Percentiles rank a stretch among this genome's conserved stretches.
These are phyloP conservation scores for Lepidotrigona ventralis DNA, from an alignment of 1,140 invertebrate genomes.

Conservation along the genomic window DNA sequence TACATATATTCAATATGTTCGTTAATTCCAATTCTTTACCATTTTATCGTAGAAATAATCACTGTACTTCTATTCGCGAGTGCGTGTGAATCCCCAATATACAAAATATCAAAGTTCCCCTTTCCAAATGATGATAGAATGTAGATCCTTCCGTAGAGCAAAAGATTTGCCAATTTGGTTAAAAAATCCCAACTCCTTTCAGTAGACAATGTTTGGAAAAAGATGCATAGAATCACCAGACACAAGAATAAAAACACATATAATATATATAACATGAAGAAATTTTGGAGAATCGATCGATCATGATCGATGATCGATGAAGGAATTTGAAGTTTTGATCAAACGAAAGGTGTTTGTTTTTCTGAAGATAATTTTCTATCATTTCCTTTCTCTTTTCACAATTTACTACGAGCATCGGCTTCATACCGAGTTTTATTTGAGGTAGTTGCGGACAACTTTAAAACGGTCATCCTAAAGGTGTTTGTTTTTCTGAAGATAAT, in stretches of 20 bases:
- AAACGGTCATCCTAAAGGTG: conserved; percentile 44
- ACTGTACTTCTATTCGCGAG: background rate
- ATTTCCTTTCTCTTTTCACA: background rate
- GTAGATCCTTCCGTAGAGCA: background rate
- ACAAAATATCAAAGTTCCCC: conserved; percentile 3
- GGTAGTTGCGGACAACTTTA: conserved; percentile 51
- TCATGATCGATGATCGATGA: background rate
- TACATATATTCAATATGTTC: background rate
- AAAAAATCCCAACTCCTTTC: conserved; percentile 14
- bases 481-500: conserved; percentile 34
- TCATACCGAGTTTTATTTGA: conserved; percentile 55
- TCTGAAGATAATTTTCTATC: conserved; percentile 34
- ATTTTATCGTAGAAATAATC: background rate
- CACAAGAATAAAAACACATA: conserved; percentile 16
- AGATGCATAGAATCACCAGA: conserved; percentile 8
- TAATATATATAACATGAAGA: conserved; percentile 33
- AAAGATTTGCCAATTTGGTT: conserved; percentile 11
- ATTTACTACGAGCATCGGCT: conserved; percentile 37
- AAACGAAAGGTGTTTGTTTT: conserved; percentile 23
- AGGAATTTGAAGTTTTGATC: conserved; percentile 40
- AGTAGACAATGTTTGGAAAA: conserved; percentile 11
- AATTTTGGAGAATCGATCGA: conserved; percentile 14
- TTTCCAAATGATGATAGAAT: background rate
- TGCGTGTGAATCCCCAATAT: background rate
- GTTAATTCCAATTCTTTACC: background rate